Evolutionary conservation across 2,797 vertebrate genomes (phyloP), one percentile per base, ranked within the genome.

Genomic region (Sebastes oblongus): DNA sequence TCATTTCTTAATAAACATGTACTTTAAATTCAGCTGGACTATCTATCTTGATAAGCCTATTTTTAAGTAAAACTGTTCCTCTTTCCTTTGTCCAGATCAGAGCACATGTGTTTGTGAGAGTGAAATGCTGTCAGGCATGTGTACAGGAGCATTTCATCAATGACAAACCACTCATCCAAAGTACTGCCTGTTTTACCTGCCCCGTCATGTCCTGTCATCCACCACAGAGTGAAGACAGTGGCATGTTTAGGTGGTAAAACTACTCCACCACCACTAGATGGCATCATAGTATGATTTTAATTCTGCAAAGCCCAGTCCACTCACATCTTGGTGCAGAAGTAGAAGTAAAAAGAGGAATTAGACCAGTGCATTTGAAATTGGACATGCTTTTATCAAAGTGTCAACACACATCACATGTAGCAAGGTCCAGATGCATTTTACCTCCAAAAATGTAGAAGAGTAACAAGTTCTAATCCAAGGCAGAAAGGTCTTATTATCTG

Each of bases 261-360:
- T 3, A 4, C 5, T 75, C 3, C 9, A 59, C 86, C 9, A 62
- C 86, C 91, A 80, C 86, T 87, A 92, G 90, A 85, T 88, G 90
- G 91, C 18, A 52, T 5, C 24, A 68, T 39, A 29, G 68, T 54
- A 75, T 71, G 9, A 9, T 64, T 22, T 79, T 58, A 60, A 66
- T 50, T 46, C 6, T 60, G 6, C n/a, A 30, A 66, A 58, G 20
- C 5, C 18, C 52, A n/a, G 1, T 39, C 8, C 20, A 22, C 9
- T 25, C 11, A 24, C 5, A 70, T 4, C 24, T 30, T 6, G 8
- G 4, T 56, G 24, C 13, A 22, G 3, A 20, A 52, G 18, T 46
- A 18, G 16, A 46, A 25, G 14, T 3, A 14, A 66, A 50, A 68
- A 1, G 3, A 60, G 3, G 10, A 62, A 9, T 32, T 30, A 24